Evolutionary conservation across 2,113 vertebrate genomes (phyloP).

Genomic region (Stegostoma tigrinum): DNA sequence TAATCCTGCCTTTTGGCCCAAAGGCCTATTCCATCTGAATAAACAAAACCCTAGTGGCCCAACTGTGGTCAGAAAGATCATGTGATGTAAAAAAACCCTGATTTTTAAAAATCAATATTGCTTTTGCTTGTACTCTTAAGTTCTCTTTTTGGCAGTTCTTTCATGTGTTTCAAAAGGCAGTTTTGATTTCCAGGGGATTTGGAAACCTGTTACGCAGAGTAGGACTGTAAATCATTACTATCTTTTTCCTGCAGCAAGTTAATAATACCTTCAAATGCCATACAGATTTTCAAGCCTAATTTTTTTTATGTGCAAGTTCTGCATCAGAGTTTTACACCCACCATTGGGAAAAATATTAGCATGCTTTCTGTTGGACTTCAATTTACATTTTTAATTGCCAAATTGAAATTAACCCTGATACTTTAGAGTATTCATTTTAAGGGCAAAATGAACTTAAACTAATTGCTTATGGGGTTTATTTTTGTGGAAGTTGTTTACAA

Average conservation of each 20-base stretch:
- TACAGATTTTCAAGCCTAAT: not conserved
- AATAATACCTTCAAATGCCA: conserved; percentile 12
- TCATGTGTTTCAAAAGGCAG: conserved; percentile 60
- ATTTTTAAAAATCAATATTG: conserved; percentile 54
- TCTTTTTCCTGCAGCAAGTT: conserved; percentile 41
- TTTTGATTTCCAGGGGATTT: conserved; percentile 60
- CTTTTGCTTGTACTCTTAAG: conserved; percentile 57
- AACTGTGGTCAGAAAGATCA: conserved; percentile 57
- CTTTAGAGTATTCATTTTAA: not conserved
- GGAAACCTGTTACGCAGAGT: conserved; percentile 57
- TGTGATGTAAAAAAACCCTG: conserved; percentile 56
- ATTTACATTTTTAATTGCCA: not conserved
- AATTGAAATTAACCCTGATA: not conserved
- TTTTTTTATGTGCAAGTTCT: not conserved
- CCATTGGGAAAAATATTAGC: not conserved
- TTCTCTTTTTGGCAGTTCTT: conserved; percentile 56
- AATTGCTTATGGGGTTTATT: not conserved
- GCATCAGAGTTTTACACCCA: not conserved
- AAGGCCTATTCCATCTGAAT: conserved; percentile 66
- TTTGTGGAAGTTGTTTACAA: not conserved
- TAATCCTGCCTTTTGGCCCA: conserved; percentile 66
- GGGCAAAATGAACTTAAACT: not conserved
- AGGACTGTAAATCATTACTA: conserved; percentile 48
- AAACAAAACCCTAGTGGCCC: conserved; percentile 66
- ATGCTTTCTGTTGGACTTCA: not conserved